A percentile compares a stretch with the other conserved stretches of the same genome.
These are phyloP conservation scores for Acanthisitta chloris DNA, from an alignment of 2,113 vertebrate genomes.

Conservation along the genomic window DNA sequence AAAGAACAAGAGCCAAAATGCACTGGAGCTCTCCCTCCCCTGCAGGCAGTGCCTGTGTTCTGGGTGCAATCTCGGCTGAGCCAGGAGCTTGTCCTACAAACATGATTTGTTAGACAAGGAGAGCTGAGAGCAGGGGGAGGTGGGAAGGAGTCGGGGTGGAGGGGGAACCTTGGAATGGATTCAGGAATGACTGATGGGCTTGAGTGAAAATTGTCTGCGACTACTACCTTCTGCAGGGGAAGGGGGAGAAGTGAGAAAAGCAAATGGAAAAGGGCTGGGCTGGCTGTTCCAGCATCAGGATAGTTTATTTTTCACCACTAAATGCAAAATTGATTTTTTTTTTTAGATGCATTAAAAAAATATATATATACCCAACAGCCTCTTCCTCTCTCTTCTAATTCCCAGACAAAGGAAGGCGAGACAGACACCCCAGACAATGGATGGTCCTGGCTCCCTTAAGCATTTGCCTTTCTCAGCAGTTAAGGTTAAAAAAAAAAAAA, in stretches of 20 bases:
- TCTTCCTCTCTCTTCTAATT: neutral
- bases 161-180: constrained; percentile 59
- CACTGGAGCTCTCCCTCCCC: neutral
- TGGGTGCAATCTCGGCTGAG: neutral
- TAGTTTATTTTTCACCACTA: constrained; percentile 10
- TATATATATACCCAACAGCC: too few species aligned
- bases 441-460: neutral
- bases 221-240: constrained; percentile 36
- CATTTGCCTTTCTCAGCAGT: constrained; percentile 42
- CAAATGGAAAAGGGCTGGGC: neutral
- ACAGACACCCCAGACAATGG: constrained; percentile 24
- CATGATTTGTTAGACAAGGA: constrained; percentile 53
- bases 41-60: neutral
- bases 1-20: neutral
- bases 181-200: constrained; percentile 62
- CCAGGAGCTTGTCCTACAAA: constrained; percentile 49
- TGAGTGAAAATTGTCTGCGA: constrained; percentile 38
- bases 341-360: neutral
- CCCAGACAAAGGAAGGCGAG: constrained; percentile 63
- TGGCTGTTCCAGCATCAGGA: neutral
- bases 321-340: constrained; percentile 50
- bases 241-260: constrained; percentile 41
- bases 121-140: constrained; percentile 27
- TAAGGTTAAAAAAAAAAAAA: neutral
- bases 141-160: neutral